A percentile compares a stretch with the other conserved stretches of the same genome.
Conservation (phyloP, 1,140 invertebrate species). For the Drosophila sp. region DNA sequence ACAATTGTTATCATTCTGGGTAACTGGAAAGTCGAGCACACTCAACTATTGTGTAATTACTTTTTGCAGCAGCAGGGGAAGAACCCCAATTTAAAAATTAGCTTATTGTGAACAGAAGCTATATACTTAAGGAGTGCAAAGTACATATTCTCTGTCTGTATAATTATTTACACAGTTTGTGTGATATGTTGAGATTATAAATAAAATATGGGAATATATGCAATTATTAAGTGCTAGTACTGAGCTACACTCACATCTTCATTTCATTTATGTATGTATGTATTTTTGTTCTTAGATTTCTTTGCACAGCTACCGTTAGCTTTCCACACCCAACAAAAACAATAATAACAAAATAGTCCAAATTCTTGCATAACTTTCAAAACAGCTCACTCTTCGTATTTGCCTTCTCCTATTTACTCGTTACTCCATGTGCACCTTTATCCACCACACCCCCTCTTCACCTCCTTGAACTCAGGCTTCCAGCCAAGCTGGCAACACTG, state of each 20-base stretch:
- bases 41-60: background rate
- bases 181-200: background rate
- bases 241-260: background rate
- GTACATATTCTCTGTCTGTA: constrained; percentile 1
- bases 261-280: background rate
- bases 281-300: background rate
- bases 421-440: constrained; percentile 24
- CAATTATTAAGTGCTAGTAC: background rate
- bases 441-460: constrained; percentile 12
- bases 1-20: no score
- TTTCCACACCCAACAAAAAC: background rate
- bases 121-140: background rate
- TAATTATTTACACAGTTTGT: constrained; percentile 4
- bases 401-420: background rate
- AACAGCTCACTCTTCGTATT: constrained; percentile 16
- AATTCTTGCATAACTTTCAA: constrained; percentile 71
- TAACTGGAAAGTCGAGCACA: background rate
- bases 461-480: constrained; percentile 20
- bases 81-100: constrained; percentile 1
- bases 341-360: constrained; percentile 31
- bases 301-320: background rate
- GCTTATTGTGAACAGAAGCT: background rate
- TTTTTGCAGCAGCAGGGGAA: constrained; percentile 5
- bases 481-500: constrained; percentile 61
- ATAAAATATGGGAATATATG: background rate